Evolutionary conservation across 1,140 invertebrate genomes (phyloP), one percentile per base, ranked within the genome.

Genomic region (Telenomus remus): DNA sequence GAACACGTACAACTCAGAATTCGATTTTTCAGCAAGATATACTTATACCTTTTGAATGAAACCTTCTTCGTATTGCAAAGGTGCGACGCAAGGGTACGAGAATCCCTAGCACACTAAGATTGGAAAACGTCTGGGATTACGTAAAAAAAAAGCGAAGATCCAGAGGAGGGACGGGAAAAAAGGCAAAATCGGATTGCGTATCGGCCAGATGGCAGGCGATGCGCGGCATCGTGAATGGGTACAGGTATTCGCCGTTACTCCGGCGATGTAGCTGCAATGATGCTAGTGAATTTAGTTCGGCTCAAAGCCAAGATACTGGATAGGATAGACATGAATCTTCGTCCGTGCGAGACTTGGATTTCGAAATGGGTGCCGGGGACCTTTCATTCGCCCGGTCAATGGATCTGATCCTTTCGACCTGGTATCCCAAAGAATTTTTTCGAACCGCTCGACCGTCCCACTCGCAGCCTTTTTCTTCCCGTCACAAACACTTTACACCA

Each of bases 101-200:
- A 81, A 79, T 81, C 78, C 69, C 64, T 83, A 27, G 19, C 81
- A 70, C 49, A 83, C 76, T 64, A 79, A 81, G 82, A 84, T 84
- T 84, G 80, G 79, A 82, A 82, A 85, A 82, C 79, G 83, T 82
- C 82, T 83, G 83, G 82, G 82, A 84, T 85, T 81, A 84, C 79
- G 74, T 79, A 79, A 68, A 72, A 73, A 69, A 73, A 76, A 27
- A 27, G 6, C 19, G 65, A 75, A 53, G 61, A 68, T 64, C 53
- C 34, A 54, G 57, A 72, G 2, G 19, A 61, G 60, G 44, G 51
- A 16, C 11, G 42, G 48, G 68, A 71, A 77, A 79, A 61, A 55
- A 71, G 43, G 68, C 63, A 53, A 73, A 76, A 74, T 73, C 76
- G 81, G 81, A 83, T 84, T 82, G 81, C 81, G 76, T 82, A 84